Percentiles rank a stretch among this genome's conserved stretches.
Evolutionary conservation across 2,113 vertebrate species (phyloP).

Genomic region (Podarcis muralis): DNA sequence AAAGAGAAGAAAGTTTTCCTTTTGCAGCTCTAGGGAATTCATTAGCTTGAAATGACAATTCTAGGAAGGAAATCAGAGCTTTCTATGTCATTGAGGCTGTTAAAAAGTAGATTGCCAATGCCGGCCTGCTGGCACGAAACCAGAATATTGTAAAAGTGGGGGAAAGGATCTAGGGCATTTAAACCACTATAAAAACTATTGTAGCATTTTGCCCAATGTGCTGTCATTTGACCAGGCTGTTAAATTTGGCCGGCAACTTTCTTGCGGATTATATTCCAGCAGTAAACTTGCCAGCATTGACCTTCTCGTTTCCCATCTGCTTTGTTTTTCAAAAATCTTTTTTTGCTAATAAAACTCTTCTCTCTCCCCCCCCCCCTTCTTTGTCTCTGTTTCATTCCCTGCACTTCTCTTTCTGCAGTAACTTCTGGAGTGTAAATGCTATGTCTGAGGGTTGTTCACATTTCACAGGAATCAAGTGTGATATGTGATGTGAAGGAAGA

Average conservation of each 20-base stretch:
- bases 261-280: background rate
- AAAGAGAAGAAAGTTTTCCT: constrained; percentile 1
- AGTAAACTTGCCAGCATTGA: background rate
- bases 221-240: background rate
- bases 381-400: background rate
- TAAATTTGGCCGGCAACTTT: constrained; percentile 14
- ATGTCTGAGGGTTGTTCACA: background rate
- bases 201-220: background rate
- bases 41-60: constrained; percentile 8
- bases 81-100: background rate
- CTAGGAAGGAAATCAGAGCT: background rate
- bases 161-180: background rate
- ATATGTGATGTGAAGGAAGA: constrained; percentile 17
- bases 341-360: background rate
- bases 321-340: background rate
- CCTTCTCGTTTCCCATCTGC: background rate
- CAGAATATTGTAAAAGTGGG: constrained; percentile 2
- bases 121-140: background rate
- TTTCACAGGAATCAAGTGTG: background rate
- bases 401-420: background rate
- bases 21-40: background rate
- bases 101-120: constrained; percentile 1
- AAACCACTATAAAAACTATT: background rate
- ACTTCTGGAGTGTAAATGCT: background rate
- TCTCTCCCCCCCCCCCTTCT: no score